These are phyloP conservation scores for Pardosa pseudoannulata DNA, from an alignment of 2,888 invertebrate species.

Conservation along the genomic window DNA sequence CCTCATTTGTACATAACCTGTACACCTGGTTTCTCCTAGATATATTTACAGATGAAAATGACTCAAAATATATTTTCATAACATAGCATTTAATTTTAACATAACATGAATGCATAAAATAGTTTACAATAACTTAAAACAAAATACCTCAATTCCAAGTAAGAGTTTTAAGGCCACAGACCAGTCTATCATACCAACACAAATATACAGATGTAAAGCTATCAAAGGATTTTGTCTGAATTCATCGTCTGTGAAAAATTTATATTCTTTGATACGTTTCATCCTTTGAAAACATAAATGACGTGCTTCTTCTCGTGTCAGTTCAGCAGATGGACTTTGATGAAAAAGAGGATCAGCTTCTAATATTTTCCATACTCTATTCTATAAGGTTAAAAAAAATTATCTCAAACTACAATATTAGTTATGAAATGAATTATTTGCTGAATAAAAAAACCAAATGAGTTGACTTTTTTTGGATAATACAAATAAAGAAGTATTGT, in stretches of 20 bases:
- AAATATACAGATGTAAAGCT: constrained; percentile 76
- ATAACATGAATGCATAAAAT: neutral
- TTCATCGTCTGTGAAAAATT: constrained; percentile 82
- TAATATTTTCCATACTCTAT: constrained; percentile 86
- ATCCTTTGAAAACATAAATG: constrained; percentile 77
- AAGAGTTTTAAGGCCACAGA: constrained; percentile 77
- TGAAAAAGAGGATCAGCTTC: constrained; percentile 89
- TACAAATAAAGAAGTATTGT: too few relatives aligned
- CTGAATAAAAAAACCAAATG: too few relatives aligned
- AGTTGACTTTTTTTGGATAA: too few relatives aligned
- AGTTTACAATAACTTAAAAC: too few relatives aligned
- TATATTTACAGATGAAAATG: too few relatives aligned
- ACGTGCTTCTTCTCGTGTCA: constrained; percentile 84
- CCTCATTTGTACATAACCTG: too few relatives aligned
- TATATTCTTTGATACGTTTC: constrained; percentile 83
- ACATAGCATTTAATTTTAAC: too few relatives aligned
- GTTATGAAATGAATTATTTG: too few relatives aligned
- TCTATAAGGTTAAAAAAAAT: constrained; percentile 78
- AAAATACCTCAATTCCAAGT: constrained; percentile 73
- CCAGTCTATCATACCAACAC: constrained; percentile 78
- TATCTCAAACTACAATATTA: too few relatives aligned
- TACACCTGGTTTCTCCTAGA: too few relatives aligned
- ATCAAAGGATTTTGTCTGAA: constrained; percentile 77
- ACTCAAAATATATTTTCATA: too few relatives aligned
- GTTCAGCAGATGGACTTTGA: constrained; percentile 81